phyloP scores from a whole-genome alignment of 1,140 invertebrate species.

The Bacillus rossius region DNA sequence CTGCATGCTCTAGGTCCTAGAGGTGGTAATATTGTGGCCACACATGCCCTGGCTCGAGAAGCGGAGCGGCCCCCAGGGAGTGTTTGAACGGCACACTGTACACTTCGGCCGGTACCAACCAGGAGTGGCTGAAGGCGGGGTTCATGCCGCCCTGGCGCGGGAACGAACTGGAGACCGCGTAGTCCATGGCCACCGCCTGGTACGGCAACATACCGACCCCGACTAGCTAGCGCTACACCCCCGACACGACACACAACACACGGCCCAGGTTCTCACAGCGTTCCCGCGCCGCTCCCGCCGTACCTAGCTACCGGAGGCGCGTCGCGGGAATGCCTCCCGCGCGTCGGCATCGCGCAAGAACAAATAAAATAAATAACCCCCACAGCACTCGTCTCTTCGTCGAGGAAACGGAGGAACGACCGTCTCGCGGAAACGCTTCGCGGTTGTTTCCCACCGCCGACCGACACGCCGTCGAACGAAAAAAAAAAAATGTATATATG shows the following conservation, averaged over 20 bases:
- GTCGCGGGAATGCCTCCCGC: too few species aligned
- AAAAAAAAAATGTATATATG: too few species aligned
- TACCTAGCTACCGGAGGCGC: not conserved
- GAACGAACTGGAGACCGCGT: constrained; percentile 63
- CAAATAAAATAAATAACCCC: too few species aligned
- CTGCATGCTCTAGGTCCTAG: constrained; percentile 28
- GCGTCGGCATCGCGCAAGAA: too few species aligned
- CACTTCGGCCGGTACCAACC: constrained; percentile 88
- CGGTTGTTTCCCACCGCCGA: too few species aligned
- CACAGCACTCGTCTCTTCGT: too few species aligned
- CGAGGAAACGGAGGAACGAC: too few species aligned
- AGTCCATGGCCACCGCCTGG: constrained; percentile 84
- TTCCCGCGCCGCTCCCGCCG: too few species aligned
- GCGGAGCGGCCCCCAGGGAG: constrained; percentile 52
- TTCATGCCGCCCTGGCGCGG: constrained; percentile 53
- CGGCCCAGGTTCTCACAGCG: not conserved
- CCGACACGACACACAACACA: not conserved
- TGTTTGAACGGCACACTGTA: constrained; percentile 76
- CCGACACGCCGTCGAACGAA: too few species aligned
- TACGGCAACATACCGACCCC: constrained; percentile 69
- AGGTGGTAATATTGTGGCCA: constrained; percentile 49
- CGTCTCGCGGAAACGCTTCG: too few species aligned
- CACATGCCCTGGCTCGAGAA: constrained; percentile 87
- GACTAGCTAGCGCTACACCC: not conserved
- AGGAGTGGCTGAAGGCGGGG: constrained; percentile 79